Evolutionary conservation across 2,888 invertebrate genomes (phyloP), one percentile per base, ranked within the genome.

Genomic region (Orchesellides sinensis): DNA sequence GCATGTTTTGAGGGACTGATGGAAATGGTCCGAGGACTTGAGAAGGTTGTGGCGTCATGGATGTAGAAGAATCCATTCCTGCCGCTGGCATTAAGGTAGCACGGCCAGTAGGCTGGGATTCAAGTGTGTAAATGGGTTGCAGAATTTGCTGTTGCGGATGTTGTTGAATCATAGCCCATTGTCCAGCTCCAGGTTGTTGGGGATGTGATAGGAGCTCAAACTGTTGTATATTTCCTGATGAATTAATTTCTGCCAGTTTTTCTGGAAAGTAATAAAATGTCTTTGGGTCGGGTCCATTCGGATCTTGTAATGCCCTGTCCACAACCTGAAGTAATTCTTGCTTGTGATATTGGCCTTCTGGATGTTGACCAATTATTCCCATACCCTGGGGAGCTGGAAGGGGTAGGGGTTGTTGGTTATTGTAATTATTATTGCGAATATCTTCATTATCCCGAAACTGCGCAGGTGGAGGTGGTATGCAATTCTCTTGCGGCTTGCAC

Each of bases 231-330:
- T 52, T 75, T 12, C 81, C 81, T 21, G 68, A 23, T 2, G 81
- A 19, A 52, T 63, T 82, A 10, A 82, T 75, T 40, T 74, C 74
- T 0, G 81, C 81, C 2, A 82, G 61, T 21, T 82, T 82, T 32
- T 82, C 74, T 0, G 81, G 81, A 12, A 54, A 74, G 54, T 82
- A 82, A 27, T 32, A 82, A 52, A 82, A 82, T 6, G 81, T 12
- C 17, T 69, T 74, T 29, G 59, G 69, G n/a, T 21, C 21, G 1
- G 63, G 52, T 8, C 17, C 49, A 32, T 70, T 61, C 6, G 23
- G 52, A 35, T 63, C 25, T 6, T 61, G 54, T 5, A 61, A 54
- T 2, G 78, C 54, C 47, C 70, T 61, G 12, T 35, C 63, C 1
- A 56, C 72, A 54, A 63, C 59, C 6, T 66, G 54, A 8, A 73